phyloP scores from a whole-genome alignment of 2,888 invertebrate species.

The Caenorhabditis sp. region DNA sequence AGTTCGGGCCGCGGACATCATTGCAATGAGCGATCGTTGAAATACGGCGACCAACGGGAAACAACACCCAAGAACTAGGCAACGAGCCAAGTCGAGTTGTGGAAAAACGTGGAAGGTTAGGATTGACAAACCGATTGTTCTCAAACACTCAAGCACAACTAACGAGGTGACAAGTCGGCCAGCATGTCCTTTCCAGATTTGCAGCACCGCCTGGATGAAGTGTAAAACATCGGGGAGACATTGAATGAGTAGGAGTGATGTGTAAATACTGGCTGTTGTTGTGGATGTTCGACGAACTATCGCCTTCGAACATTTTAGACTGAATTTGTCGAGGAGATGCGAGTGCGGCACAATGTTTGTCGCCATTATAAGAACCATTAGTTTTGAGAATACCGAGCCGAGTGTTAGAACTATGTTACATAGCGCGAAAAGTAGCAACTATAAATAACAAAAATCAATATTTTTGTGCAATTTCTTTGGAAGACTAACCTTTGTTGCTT shows the following conservation, averaged over 20 bases:
- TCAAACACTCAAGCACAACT: slow-evolving; percentile 53
- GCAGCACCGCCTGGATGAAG: slow-evolving; percentile 43
- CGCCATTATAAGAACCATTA: slow-evolving; percentile 54
- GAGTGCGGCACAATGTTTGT: slow-evolving; percentile 53
- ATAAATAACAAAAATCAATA: slow-evolving; percentile 20
- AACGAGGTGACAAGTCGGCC: slow-evolving; percentile 37
- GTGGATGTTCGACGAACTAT: slow-evolving; percentile 41
- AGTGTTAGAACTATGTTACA: slow-evolving; percentile 49
- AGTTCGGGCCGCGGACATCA: slow-evolving; percentile 24
- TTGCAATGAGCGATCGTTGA: slow-evolving; percentile 33
- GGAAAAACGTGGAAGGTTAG: slow-evolving; percentile 53
- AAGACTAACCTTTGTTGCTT: slow-evolving; percentile 44
- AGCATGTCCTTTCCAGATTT: slow-evolving; percentile 38
- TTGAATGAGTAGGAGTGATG: slow-evolving; percentile 59
- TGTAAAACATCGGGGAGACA: slow-evolving; percentile 57
- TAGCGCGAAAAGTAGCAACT: slow-evolving; percentile 58
- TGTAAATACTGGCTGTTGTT: slow-evolving; percentile 47
- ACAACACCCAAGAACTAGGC: slow-evolving; percentile 38
- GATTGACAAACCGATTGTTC: slow-evolving; percentile 56
- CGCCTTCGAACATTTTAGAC: slow-evolving; percentile 24
- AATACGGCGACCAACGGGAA: slow-evolving; percentile 42
- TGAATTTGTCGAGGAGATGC: slow-evolving; percentile 28
- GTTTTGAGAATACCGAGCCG: slow-evolving; percentile 61
- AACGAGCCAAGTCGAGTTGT: slow-evolving; percentile 46
- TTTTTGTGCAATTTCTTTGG: neutral